phyloP scores from a whole-genome alignment of 2,797 vertebrate genomes.

The Sebastes hubbsi region DNA sequence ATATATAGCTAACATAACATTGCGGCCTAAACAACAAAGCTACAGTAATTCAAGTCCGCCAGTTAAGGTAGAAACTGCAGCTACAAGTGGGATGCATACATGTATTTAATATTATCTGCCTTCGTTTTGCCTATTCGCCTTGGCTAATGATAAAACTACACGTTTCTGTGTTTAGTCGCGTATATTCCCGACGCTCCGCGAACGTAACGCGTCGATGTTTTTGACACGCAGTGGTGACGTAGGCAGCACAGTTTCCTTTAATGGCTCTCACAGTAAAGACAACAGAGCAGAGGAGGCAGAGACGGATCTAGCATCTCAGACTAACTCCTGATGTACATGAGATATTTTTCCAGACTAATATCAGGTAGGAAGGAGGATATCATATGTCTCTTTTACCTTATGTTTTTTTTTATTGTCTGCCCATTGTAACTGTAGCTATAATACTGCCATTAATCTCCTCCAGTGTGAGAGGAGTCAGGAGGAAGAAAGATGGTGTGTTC shows the following conservation, averaged over 20 bases:
- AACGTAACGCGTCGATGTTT: conserved; percentile 44
- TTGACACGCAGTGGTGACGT: conserved; percentile 76
- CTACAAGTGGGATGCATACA: neutral
- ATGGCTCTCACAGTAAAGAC: conserved; percentile 63
- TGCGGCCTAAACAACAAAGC: neutral
- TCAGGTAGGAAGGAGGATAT: conserved; percentile 75
- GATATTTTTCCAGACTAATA: conserved; percentile 71
- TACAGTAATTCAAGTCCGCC: accelerated
- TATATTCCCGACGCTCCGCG: neutral
- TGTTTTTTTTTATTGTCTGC: neutral
- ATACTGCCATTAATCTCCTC: conserved; percentile 12
- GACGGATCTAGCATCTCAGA: conserved; percentile 12
- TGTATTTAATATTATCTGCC: accelerated
- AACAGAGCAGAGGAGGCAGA: conserved; percentile 30
- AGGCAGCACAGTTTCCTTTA: neutral
- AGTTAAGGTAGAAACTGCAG: accelerated
- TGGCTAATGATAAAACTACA: neutral
- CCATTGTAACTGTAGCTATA: neutral
- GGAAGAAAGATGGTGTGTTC: neutral
- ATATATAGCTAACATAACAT: neutral
- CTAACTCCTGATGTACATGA: conserved; percentile 74
- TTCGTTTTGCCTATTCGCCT: neutral
- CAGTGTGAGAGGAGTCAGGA: neutral
- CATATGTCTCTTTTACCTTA: neutral
- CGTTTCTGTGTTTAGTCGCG: conserved; percentile 20